Evolutionary conservation across 2,113 vertebrate genomes (phyloP).

Genomic region (Clarias gariepinus): DNA sequence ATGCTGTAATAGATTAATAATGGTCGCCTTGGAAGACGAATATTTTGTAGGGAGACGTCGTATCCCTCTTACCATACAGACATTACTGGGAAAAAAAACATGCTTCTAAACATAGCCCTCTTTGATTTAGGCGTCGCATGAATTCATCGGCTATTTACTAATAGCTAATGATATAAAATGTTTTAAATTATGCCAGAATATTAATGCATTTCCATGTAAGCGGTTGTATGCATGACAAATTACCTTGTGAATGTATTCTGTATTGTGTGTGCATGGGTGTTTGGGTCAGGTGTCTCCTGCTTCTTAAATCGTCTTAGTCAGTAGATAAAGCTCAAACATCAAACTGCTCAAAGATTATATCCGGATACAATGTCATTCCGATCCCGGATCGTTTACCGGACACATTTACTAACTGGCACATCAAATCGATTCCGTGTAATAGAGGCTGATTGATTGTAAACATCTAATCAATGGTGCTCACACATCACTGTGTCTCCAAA

Average conservation of each 20-base stretch:
- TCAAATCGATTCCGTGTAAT: slow-evolving; percentile 5
- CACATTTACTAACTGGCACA: neutral
- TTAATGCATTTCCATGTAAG: neutral
- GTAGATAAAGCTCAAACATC: neutral
- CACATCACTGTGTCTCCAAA: neutral
- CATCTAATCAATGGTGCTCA: neutral
- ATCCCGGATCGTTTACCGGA: neutral
- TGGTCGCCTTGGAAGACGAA: neutral
- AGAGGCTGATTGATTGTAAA: neutral
- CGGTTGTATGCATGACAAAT: neutral
- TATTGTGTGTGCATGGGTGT: no score
- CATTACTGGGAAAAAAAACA: neutral
- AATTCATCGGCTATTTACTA: neutral
- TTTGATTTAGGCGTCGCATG: neutral
- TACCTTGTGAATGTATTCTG: neutral
- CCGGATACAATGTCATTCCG: neutral
- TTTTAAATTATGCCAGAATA: neutral
- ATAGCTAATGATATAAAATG: neutral
- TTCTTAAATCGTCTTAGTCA: neutral
- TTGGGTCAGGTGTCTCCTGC: neutral
- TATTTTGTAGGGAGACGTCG: neutral
- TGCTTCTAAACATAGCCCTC: neutral
- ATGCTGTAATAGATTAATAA: neutral
- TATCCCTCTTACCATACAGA: neutral
- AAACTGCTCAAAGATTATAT: neutral